Evolutionary conservation across 1,140 invertebrate species (phyloP).

Genomic region (Phthorimaea operculella): DNA sequence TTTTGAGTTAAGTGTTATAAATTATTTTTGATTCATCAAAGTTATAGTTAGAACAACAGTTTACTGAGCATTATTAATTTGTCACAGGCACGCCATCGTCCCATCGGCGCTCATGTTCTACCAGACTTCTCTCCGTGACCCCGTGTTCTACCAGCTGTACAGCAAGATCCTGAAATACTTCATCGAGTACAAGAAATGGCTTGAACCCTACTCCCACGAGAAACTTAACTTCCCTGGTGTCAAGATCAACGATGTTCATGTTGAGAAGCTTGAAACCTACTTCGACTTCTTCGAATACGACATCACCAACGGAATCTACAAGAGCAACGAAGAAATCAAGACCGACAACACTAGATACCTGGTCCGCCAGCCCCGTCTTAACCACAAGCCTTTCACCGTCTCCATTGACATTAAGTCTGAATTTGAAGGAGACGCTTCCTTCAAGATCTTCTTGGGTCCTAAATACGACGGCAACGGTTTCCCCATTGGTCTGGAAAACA

Average conservation of each 20-base stretch:
- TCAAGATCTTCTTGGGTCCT: constrained; percentile 75
- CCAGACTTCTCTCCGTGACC: constrained; percentile 73
- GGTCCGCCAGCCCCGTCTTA: constrained; percentile 70
- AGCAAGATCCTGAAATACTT: constrained; percentile 71
- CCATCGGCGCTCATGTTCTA: constrained; percentile 68
- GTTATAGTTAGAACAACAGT: no score
- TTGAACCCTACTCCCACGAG: constrained; percentile 71
- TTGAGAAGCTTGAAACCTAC: constrained; percentile 67
- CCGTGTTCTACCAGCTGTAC: constrained; percentile 74
- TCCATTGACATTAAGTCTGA: constrained; percentile 71
- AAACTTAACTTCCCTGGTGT: constrained; percentile 69
- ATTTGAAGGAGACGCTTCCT: constrained; percentile 62
- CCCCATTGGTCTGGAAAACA: constrained; percentile 68
- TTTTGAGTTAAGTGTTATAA: no score
- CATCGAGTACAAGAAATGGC: constrained; percentile 68
- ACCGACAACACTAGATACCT: constrained; percentile 37
- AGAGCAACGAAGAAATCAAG: constrained; percentile 32
- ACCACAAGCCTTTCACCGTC: constrained; percentile 74
- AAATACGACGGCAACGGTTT: constrained; percentile 66
- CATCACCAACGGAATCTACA: constrained; percentile 57
- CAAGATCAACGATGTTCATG: constrained; percentile 66
- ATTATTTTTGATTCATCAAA: no score
- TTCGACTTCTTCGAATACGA: constrained; percentile 69
- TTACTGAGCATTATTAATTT: background rate
- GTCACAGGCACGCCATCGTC: constrained; percentile 43